phyloP scores from a whole-genome alignment of 2,888 invertebrate species.

The Phengaris alcon region DNA sequence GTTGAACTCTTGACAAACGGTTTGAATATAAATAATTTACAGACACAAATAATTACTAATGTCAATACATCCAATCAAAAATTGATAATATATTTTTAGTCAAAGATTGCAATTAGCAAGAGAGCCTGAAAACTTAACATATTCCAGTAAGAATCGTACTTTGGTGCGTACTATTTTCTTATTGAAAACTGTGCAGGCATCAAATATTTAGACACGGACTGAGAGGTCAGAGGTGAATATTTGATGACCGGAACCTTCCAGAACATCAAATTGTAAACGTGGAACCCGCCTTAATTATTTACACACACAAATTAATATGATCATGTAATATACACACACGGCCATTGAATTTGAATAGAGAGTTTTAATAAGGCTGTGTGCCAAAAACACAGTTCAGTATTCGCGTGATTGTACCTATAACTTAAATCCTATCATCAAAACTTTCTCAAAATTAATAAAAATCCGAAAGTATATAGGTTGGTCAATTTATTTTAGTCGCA shows the following conservation, averaged over 20 bases:
- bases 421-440: too few relatives aligned
- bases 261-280: not conserved
- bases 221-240: conserved; percentile 18
- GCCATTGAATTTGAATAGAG: not conserved
- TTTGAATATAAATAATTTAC: too few relatives aligned
- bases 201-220: conserved; percentile 6
- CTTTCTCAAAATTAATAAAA: too few relatives aligned
- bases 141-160: not conserved
- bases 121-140: not conserved
- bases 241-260: conserved; percentile 5
- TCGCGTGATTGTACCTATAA: not conserved
- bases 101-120: not conserved
- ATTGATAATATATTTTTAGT: not conserved
- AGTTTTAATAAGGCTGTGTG: not conserved
- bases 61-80: not conserved
- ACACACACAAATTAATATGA: conserved; percentile 22
- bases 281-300: conserved; percentile 14
- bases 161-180: not conserved
- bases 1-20: too few relatives aligned
- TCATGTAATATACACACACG: not conserved
- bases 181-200: conserved; percentile 10
- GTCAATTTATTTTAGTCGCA: too few relatives aligned
- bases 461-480: too few relatives aligned
- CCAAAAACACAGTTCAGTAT: not conserved
- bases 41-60: too few relatives aligned